These are phyloP conservation scores for Drosophila anceps DNA, from an alignment of 2,888 invertebrate species.

Conservation along the genomic window DNA sequence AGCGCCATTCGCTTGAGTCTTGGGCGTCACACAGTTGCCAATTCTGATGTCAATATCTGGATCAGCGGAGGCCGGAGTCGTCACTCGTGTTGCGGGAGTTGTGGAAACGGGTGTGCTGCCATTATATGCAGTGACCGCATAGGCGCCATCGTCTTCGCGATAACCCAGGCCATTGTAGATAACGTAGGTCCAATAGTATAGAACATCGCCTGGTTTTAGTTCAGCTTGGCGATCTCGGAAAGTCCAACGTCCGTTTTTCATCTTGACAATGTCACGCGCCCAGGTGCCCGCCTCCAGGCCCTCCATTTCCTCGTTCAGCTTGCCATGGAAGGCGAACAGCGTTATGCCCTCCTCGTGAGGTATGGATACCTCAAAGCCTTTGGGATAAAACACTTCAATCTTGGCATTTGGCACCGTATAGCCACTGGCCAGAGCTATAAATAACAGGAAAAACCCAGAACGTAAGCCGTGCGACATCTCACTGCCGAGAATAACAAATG, in stretches of 20 bases:
- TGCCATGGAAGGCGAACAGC: constrained; percentile 91
- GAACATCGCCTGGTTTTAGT: constrained; percentile 88
- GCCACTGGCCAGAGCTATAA: constrained; percentile 15
- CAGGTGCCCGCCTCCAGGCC: constrained; percentile 89
- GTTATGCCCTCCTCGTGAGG: constrained; percentile 88
- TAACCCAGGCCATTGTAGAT: constrained; percentile 90
- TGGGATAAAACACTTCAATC: constrained; percentile 86
- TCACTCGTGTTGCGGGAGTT: not conserved
- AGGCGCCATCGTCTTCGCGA: constrained; percentile 86
- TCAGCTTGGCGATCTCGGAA: constrained; percentile 88
- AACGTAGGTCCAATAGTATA: constrained; percentile 92
- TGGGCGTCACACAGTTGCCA: constrained; percentile 43
- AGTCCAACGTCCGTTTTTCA: constrained; percentile 89
- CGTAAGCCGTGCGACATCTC: constrained; percentile 37
- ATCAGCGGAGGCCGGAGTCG: constrained; percentile 11
- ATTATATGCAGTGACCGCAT: constrained; percentile 68
- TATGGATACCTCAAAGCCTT: constrained; percentile 87
- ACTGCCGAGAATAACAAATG: constrained; percentile 41
- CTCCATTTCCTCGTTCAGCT: constrained; percentile 90
- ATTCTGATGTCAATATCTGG: constrained; percentile 46
- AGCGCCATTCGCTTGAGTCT: constrained; percentile 65
- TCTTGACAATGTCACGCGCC: constrained; percentile 88
- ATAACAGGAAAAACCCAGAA: constrained; percentile 26
- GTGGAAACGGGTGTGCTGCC: constrained; percentile 2
- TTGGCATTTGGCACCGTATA: constrained; percentile 86